phyloP scores from a whole-genome alignment of 1,140 invertebrate species.

The Atta cephalotes region DNA sequence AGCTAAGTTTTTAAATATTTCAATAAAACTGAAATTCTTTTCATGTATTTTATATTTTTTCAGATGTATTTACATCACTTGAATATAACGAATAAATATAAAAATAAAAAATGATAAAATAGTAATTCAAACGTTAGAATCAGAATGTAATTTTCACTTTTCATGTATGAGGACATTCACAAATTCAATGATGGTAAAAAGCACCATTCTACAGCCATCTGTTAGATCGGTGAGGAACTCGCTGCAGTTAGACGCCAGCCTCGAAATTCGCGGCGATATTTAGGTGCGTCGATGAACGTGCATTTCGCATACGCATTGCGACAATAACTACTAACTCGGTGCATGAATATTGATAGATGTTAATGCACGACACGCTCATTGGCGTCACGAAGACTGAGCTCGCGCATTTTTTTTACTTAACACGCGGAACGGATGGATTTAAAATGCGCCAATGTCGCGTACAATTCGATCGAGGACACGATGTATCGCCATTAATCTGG shows the following conservation, averaged over 20 bases:
- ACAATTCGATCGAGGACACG: conserved; percentile 61
- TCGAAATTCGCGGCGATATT: conserved; percentile 18
- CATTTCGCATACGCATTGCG: not conserved
- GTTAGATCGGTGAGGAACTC: conserved; percentile 36
- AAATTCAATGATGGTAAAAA: not conserved
- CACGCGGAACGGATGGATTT: conserved; percentile 6
- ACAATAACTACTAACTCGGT: conserved; percentile 31
- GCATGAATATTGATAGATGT: conserved; percentile 48
- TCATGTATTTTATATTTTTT: too few species aligned
- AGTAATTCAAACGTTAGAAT: not conserved
- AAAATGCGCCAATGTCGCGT: conserved; percentile 38
- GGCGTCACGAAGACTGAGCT: not conserved
- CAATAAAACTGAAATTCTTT: too few species aligned
- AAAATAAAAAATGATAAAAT: conserved; percentile 3
- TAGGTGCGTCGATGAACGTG: not conserved
- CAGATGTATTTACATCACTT: too few species aligned
- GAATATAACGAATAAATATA: not conserved
- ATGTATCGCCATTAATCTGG: conserved; percentile 68
- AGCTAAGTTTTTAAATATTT: too few species aligned
- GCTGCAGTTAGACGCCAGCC: not conserved
- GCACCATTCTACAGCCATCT: conserved; percentile 46
- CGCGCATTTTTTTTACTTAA: conserved; percentile 66
- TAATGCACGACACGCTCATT: conserved; percentile 29
- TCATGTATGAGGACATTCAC: not conserved
- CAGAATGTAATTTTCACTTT: not conserved